Base-by-base conservation (phyloP, 2,113 vertebrate species). In the Donacobius atricapilla region DNA sequence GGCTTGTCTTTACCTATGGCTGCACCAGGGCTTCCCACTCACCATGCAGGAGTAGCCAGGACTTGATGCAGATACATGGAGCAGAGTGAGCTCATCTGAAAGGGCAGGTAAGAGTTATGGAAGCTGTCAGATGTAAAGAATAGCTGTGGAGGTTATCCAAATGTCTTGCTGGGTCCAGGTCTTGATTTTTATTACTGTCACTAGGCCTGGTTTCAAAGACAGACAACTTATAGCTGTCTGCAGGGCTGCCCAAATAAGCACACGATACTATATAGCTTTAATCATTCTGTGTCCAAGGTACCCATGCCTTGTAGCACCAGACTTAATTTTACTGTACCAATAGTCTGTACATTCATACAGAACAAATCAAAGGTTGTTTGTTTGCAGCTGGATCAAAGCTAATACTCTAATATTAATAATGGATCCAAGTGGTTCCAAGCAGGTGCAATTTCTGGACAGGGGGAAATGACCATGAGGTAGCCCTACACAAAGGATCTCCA, bases 271-370 rank as follows among this genome's bases (percentile, higher is more conserved):
- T 16, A 15, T 4, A 30, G 21, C 54, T 25, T 61, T 42, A 64
- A 47, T 54, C 19, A 15, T 4, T 15, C 17, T 1, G 1, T 30
- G 31, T 35, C 15, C 23, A 13, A 75, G 37, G 17, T 28, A 13
- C 13, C 31, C 0, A 0, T 56, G 37, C 37, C 28, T 28, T 45
- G 58, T 7, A n/a, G 8, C 20, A 39, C 5, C 31, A 27, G 37
- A 23, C 31, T 51, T 76, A 22, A 70, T 71, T 57, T 44, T 73
- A 7, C 83, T 69, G 44, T 35, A 37, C 17, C 76, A 47, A 13
- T 14, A 47, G 40, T 44, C 35, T 44, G 7, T 33, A 13, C 66
- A 19, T n/a, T 44, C 56, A 30, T 18, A 40, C 4, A 33, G 53
- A 89, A 57, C 14, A 75, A 28, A 56, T 37, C 13, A 66, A 24